Percentiles rank a stretch among this genome's conserved stretches.
Evolutionary conservation across 2,888 invertebrate genomes (phyloP).

Genomic region (Octodonta nipae): DNA sequence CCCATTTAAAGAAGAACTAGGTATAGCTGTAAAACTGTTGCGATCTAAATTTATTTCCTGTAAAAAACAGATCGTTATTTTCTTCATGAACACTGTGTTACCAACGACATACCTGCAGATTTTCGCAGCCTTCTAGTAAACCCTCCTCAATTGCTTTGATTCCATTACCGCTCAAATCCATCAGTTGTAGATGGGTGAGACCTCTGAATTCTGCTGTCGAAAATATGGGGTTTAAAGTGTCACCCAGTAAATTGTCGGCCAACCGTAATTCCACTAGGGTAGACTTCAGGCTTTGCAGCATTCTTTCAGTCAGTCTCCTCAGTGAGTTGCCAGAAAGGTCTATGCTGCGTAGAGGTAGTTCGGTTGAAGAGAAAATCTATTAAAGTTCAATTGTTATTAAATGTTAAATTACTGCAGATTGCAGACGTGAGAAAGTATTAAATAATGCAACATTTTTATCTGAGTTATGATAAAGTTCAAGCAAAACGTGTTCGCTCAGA

Average conservation of each 20-base stretch:
- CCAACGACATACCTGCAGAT: slow-evolving; percentile 62
- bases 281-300: slow-evolving; percentile 51
- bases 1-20: slow-evolving; percentile 68
- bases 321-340: slow-evolving; percentile 76
- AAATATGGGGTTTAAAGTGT: slow-evolving; percentile 81
- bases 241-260: slow-evolving; percentile 73
- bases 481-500: no score
- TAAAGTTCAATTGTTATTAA: no score
- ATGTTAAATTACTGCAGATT: no score
- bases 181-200: slow-evolving; percentile 52
- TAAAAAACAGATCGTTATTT: slow-evolving; percentile 15
- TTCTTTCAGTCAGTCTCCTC: slow-evolving; percentile 61
- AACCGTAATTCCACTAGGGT: slow-evolving; percentile 58
- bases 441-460: no score
- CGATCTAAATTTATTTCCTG: slow-evolving; percentile 69
- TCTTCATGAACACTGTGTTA: slow-evolving; percentile 7
- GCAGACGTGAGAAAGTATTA: no score
- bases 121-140: slow-evolving; percentile 67
- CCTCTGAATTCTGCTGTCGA: slow-evolving; percentile 74
- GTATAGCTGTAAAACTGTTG: slow-evolving; percentile 64
- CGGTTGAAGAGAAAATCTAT: slow-evolving; percentile 56
- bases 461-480: no score
- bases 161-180: slow-evolving; percentile 70
- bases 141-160: slow-evolving; percentile 76
- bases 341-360: slow-evolving; percentile 57